These are phyloP conservation scores for Cephalophus harveyi DNA, from an alignment of 2,113 vertebrate genomes.

Conservation along the genomic window DNA sequence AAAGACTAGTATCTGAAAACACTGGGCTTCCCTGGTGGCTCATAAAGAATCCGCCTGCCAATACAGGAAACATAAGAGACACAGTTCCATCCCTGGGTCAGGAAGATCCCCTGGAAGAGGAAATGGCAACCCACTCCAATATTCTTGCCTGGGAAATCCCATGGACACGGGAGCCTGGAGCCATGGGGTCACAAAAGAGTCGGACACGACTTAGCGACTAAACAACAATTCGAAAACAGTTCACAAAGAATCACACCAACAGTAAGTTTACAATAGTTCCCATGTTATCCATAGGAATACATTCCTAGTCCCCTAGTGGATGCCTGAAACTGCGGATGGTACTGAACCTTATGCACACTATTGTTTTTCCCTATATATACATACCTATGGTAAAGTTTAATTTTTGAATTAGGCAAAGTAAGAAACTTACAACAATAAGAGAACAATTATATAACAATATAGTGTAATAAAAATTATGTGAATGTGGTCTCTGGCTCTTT, in stretches of 20 bases:
- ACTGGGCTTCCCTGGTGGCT: background rate
- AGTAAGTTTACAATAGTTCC: background rate
- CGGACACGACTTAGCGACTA: background rate
- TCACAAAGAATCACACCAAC: background rate
- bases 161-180: background rate
- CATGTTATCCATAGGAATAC: background rate
- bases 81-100: background rate
- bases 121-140: background rate
- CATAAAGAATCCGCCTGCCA: background rate
- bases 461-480: background rate
- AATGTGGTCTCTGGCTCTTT: background rate
- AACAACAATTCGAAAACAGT: background rate
- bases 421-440: background rate
- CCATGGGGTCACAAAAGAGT: background rate
- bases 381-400: background rate
- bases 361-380: background rate
- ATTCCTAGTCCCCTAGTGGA: background rate
- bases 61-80: background rate
- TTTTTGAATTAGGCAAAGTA: background rate
- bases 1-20: background rate
- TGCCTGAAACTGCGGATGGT: background rate
- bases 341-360: background rate
- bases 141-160: background rate
- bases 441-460: background rate
- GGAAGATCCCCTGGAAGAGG: background rate